A percentile compares a stretch with the other conserved stretches of the same genome.
These are phyloP conservation scores for Probosciger aterrimus DNA, from an alignment of 2,113 vertebrate genomes.

Conservation along the genomic window DNA sequence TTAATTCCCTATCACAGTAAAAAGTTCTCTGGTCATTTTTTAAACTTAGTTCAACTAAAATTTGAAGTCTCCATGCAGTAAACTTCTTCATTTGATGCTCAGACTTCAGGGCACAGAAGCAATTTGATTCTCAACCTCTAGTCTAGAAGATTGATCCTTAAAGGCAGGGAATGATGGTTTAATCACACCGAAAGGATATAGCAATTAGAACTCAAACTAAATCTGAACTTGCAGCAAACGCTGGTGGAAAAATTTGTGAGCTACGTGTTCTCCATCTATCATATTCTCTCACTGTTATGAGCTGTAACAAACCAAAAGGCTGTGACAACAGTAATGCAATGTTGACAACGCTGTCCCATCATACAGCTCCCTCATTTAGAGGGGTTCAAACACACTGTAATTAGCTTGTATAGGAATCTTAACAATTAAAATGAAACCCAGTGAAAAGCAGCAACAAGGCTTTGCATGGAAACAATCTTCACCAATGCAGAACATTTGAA, in stretches of 20 bases:
- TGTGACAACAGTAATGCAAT: not conserved
- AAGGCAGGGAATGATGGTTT: conserved; percentile 67
- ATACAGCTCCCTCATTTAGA: not conserved
- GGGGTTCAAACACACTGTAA: not conserved
- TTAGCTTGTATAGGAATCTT: not conserved
- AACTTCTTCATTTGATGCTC: conserved; percentile 64
- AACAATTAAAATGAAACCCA: not conserved
- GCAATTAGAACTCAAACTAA: conserved; percentile 59
- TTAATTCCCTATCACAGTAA: conserved; percentile 29
- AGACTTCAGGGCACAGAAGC: conserved; percentile 54
- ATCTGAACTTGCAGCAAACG: conserved; percentile 33
- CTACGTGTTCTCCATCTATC: not conserved
- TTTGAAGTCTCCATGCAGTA: conserved; percentile 20
- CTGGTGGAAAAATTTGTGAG: not conserved
- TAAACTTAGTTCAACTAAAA: conserved; percentile 36
- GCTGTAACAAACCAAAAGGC: not conserved
- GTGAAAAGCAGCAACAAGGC: not conserved
- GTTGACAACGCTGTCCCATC: not conserved
- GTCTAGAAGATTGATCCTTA: conserved; percentile 50
- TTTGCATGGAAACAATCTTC: not conserved
- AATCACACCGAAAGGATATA: conserved; percentile 62
- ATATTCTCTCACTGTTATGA: not conserved
- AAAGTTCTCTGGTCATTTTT: conserved; percentile 52
- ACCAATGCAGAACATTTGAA: not conserved
- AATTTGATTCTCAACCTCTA: conserved; percentile 60